Conservation (phyloP, 2,113 vertebrate species). For the Eublepharis macularius region DNA sequence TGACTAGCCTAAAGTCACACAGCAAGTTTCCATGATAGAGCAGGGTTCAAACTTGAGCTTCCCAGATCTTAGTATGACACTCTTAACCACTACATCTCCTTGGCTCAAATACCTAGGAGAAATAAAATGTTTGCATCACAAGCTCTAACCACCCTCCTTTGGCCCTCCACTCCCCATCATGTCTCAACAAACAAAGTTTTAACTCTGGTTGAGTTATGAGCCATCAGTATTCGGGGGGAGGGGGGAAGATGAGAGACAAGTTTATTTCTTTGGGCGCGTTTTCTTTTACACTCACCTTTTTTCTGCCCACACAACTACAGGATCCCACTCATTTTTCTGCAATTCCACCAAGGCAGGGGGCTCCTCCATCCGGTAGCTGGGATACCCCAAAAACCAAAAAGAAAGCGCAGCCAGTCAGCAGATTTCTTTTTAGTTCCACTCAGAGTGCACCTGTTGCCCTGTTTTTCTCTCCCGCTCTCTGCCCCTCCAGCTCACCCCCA, state of each 20-base stretch:
- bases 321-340: slow-evolving; percentile 95
- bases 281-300: slow-evolving; percentile 77
- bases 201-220: not conserved
- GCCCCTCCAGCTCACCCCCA: no score
- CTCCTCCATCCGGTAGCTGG: slow-evolving; percentile 95
- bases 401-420: slow-evolving; percentile 12
- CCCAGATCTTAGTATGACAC: no score
- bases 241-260: not conserved
- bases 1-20: no score
- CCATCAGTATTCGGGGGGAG: not conserved
- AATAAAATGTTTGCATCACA: no score
- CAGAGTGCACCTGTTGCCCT: not conserved
- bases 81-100: no score
- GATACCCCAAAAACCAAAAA: slow-evolving; percentile 50
- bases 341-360: slow-evolving; percentile 90
- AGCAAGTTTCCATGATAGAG: no score
- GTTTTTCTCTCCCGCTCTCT: no score
- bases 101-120: no score
- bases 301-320: slow-evolving; percentile 89
- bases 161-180: no score
- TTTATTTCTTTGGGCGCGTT: not conserved
- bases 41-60: no score
- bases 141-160: no score
- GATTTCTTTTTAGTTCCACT: not conserved
- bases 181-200: no score